Evolutionary conservation across 2,797 vertebrate species (phyloP).

Genomic region (Typhlichthys eigenmanni): DNA sequence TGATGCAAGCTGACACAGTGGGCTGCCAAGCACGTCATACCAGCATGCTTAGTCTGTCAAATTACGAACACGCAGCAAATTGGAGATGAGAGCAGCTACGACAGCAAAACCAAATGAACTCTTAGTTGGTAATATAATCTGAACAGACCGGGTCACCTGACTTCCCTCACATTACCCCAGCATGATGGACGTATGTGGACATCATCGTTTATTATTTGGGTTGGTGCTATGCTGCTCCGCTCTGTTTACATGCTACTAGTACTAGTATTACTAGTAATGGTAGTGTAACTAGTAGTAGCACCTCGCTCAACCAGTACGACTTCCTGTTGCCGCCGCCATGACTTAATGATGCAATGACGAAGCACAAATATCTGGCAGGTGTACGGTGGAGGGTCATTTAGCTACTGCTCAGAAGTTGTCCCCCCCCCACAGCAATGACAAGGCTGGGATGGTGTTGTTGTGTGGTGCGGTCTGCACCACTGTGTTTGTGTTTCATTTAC

Average conservation of each 20-base stretch:
- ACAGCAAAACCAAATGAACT: background rate
- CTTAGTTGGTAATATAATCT: background rate
- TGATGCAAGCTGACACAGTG: background rate
- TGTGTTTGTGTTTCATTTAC: too few relatives aligned
- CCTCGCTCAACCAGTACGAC: too few relatives aligned
- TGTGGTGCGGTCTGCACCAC: too few relatives aligned
- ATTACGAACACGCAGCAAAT: background rate
- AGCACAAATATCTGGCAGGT: conserved; percentile 17
- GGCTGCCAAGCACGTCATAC: background rate
- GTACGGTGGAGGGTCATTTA: conserved; percentile 17
- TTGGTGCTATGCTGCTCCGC: too few relatives aligned
- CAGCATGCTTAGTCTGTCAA: background rate
- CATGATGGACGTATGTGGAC: background rate
- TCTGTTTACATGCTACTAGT: too few relatives aligned
- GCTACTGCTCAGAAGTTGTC: background rate
- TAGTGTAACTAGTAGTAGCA: too few relatives aligned
- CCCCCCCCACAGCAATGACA: too few relatives aligned
- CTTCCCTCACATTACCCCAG: too few relatives aligned
- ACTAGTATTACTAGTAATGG: too few relatives aligned
- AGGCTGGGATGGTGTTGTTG: too few relatives aligned
- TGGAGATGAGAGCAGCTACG: background rate
- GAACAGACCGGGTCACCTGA: too few relatives aligned
- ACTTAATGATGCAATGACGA: background rate
- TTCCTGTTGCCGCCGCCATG: background rate
- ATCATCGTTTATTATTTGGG: too few relatives aligned